phyloP scores from a whole-genome alignment of 2,113 vertebrate species.

The Nyctereutes procyonoides region DNA sequence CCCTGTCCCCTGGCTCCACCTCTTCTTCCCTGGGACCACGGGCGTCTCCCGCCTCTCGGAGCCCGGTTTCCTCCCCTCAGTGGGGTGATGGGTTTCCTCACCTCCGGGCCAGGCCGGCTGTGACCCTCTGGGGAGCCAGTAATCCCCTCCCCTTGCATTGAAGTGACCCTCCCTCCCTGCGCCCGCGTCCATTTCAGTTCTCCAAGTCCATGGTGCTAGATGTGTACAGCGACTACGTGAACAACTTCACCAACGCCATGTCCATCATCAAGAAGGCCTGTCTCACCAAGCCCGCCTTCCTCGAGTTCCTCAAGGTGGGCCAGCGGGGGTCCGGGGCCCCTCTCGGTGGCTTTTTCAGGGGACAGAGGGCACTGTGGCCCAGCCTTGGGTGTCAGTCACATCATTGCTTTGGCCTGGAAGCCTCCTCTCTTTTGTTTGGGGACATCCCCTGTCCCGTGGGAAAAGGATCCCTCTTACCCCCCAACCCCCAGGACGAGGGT shows the following conservation, averaged over 20 bases:
- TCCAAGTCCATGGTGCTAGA: conserved; percentile 99
- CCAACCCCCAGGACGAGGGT: rapidly evolving
- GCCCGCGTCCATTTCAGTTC: conserved; percentile 87
- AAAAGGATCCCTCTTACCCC: not conserved
- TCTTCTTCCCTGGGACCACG: not conserved
- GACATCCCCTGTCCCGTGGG: not conserved
- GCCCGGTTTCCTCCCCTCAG: not conserved
- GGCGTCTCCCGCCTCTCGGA: not conserved
- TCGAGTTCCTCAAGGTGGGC: conserved; percentile 97
- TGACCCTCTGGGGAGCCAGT: rapidly evolving
- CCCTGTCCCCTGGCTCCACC: rapidly evolving
- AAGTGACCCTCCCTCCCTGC: not conserved
- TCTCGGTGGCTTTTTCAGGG: not conserved
- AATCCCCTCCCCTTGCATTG: rapidly evolving
- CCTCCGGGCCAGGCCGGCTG: not conserved
- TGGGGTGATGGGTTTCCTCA: not conserved
- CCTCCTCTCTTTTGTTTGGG: not conserved
- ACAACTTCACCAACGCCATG: conserved; percentile 98
- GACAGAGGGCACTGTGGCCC: not conserved
- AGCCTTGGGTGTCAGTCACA: rapidly evolving
- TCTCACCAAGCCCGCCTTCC: conserved; percentile 95
- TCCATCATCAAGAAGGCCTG: conserved; percentile 97
- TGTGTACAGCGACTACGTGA: conserved; percentile 97
- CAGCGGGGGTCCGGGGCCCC: rapidly evolving
- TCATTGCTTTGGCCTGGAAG: not conserved